A percentile compares a stretch with the other conserved stretches of the same genome.
These are phyloP conservation scores for Drosophila truncata DNA, from an alignment of 1,140 invertebrate species.

Conservation along the genomic window DNA sequence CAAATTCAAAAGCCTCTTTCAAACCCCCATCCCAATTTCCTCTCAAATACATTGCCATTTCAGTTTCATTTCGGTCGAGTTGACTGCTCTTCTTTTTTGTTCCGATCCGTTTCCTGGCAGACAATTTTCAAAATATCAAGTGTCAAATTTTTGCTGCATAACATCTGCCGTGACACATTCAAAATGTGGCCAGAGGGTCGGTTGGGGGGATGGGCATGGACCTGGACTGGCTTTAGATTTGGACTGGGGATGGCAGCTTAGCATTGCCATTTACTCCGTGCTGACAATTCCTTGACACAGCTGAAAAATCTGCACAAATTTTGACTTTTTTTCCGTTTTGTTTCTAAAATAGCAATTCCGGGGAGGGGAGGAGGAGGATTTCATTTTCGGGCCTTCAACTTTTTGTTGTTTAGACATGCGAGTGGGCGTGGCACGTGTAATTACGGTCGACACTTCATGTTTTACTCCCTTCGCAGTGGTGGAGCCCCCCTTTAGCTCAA, in stretches of 20 bases:
- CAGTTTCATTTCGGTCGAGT: slow-evolving; percentile 36
- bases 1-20: slow-evolving; percentile 49
- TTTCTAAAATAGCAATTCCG: slow-evolving; percentile 68
- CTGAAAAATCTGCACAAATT: slow-evolving; percentile 74
- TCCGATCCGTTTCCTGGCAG: slow-evolving; percentile 48
- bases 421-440: slow-evolving; percentile 70
- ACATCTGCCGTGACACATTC: slow-evolving; percentile 64
- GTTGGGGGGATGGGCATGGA: neutral
- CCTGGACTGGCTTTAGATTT: neutral
- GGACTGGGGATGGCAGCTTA: slow-evolving; percentile 34
- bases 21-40: slow-evolving; percentile 3
- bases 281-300: slow-evolving; percentile 82
- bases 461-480: slow-evolving; percentile 14
- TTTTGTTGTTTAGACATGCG: slow-evolving; percentile 23
- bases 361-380: slow-evolving; percentile 11
- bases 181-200: slow-evolving; percentile 18
- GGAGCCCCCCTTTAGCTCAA: slow-evolving; percentile 23
- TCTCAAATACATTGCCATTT: slow-evolving; percentile 6
- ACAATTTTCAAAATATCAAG: slow-evolving; percentile 83
- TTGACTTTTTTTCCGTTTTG: slow-evolving; percentile 47
- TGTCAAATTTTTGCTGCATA: slow-evolving; percentile 78
- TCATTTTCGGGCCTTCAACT: slow-evolving; percentile 34
- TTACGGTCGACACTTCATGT: slow-evolving; percentile 66
- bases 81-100: slow-evolving; percentile 24
- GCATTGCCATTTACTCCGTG: slow-evolving; percentile 64